Evolutionary conservation across 2,113 vertebrate species (phyloP).

Genomic region (Hydrolagus affinis): DNA sequence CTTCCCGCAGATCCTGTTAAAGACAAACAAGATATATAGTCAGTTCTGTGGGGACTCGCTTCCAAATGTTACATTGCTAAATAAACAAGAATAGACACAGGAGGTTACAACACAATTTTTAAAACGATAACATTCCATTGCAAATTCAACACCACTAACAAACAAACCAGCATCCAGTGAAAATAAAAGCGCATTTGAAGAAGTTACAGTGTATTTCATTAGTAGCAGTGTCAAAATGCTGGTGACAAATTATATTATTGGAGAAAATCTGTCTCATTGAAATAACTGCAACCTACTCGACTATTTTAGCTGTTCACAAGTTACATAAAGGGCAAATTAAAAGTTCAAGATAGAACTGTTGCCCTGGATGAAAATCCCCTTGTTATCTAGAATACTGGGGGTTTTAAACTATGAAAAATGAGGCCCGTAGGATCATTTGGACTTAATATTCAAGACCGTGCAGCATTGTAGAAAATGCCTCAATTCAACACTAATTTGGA

Average conservation of each 20-base stretch:
- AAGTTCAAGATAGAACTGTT: too few relatives aligned
- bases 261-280: not conserved
- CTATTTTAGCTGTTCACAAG: not conserved
- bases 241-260: not conserved
- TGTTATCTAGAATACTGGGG: too few relatives aligned
- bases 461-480: too few relatives aligned
- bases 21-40: constrained; percentile 53
- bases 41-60: constrained; percentile 56
- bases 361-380: too few relatives aligned
- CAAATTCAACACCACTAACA: constrained; percentile 60
- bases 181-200: constrained; percentile 10
- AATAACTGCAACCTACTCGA: not conserved
- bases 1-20: constrained; percentile 79
- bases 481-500: too few relatives aligned
- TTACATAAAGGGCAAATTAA: too few relatives aligned
- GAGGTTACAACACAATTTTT: constrained; percentile 59
- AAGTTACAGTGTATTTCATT: not conserved
- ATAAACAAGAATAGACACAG: constrained; percentile 59
- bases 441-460: too few relatives aligned
- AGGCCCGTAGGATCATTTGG: too few relatives aligned
- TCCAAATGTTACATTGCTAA: constrained; percentile 58
- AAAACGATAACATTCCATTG: constrained; percentile 56
- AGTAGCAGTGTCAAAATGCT: not conserved
- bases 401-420: too few relatives aligned
- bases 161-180: constrained; percentile 36